phyloP scores from a whole-genome alignment of 1,140 invertebrate species.

The Tyrophagus putrescentiae region DNA sequence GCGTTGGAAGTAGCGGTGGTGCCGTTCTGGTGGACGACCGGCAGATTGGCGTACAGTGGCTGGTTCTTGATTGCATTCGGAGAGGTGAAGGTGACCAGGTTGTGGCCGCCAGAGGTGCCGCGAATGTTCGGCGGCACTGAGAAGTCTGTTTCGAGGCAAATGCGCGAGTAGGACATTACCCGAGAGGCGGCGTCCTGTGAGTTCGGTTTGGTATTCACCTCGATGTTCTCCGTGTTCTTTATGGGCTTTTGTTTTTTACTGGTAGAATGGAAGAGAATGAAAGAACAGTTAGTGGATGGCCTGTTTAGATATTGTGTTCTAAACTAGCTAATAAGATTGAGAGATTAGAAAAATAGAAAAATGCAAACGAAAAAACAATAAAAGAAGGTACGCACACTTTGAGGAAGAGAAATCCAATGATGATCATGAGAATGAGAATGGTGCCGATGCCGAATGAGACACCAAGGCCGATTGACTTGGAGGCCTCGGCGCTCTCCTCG shows the following conservation, averaged over 20 bases:
- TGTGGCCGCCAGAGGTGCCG: slow-evolving; percentile 26
- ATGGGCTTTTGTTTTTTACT: slow-evolving; percentile 64
- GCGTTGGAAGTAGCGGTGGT: neutral
- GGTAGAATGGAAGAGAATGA: slow-evolving; percentile 10
- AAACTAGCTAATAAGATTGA: neutral
- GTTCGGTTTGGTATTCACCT: slow-evolving; percentile 34
- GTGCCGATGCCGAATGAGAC: slow-evolving; percentile 31
- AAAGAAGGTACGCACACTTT: slow-evolving; percentile 30
- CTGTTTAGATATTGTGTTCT: neutral
- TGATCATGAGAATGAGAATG: slow-evolving; percentile 32
- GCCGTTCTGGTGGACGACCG: neutral
- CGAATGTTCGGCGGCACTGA: slow-evolving; percentile 10
- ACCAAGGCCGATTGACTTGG: slow-evolving; percentile 33
- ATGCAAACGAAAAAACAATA: slow-evolving; percentile 15
- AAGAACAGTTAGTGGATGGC: neutral
- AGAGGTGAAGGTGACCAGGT: slow-evolving; percentile 28
- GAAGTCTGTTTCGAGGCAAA: slow-evolving; percentile 24
- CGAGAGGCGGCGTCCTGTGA: slow-evolving; percentile 21
- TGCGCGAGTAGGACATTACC: slow-evolving; percentile 25
- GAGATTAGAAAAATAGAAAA: neutral
- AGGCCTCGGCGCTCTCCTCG: slow-evolving; percentile 24
- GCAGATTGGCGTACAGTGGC: slow-evolving; percentile 22
- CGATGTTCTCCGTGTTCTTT: slow-evolving; percentile 70
- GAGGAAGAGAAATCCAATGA: slow-evolving; percentile 32
- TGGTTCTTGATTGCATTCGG: slow-evolving; percentile 16